Percentiles rank a stretch among this genome's conserved stretches.
Conservation (phyloP, 1,140 invertebrate genomes). For the Bombus ignitus region DNA sequence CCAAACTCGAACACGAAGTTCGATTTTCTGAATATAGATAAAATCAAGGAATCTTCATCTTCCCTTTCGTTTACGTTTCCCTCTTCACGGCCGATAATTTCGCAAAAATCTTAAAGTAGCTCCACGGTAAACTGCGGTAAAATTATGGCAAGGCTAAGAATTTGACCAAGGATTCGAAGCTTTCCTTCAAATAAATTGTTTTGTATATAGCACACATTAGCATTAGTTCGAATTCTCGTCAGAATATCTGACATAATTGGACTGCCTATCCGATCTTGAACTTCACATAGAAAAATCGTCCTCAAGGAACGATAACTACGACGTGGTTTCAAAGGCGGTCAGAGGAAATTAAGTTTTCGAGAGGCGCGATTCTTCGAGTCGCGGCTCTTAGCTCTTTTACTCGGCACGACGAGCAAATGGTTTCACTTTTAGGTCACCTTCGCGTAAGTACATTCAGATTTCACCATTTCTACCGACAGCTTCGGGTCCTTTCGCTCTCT, state of each 20-base stretch:
- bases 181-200: too few species aligned
- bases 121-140: too few species aligned
- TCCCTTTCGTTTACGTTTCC: too few species aligned
- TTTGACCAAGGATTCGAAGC: too few species aligned
- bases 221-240: too few species aligned
- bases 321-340: neutral
- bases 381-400: neutral
- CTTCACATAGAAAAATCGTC: neutral
- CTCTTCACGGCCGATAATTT: too few species aligned
- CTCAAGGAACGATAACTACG: neutral
- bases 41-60: too few species aligned
- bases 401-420: constrained; percentile 65
- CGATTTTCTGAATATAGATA: constrained; percentile 20
- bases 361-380: neutral
- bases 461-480: constrained; percentile 70
- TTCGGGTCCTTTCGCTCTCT: constrained; percentile 68
- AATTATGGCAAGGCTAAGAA: too few species aligned
- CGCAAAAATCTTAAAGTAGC: too few species aligned
- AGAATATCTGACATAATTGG: too few species aligned
- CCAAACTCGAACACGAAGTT: constrained; percentile 43
- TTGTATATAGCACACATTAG: too few species aligned
- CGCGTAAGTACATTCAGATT: constrained; percentile 68
- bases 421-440: constrained; percentile 75
- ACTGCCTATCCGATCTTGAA: too few species aligned
- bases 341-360: constrained; percentile 11